Conservation (phyloP, 2,113 vertebrate species). For the Narcine bancroftii region DNA sequence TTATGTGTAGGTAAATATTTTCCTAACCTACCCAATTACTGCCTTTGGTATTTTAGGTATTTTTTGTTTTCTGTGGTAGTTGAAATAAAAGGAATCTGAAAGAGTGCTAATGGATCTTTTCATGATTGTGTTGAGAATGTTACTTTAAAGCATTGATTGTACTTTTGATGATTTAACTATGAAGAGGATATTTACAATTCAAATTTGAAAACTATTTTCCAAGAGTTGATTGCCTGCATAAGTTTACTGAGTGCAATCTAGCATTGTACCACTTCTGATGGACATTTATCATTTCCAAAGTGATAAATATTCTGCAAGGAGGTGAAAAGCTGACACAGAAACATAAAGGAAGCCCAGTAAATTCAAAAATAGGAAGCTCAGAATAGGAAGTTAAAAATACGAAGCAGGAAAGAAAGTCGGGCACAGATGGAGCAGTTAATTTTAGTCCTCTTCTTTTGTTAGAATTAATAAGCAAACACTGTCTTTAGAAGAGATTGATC, state of each 20-base stretch:
- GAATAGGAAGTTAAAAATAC: conserved; percentile 73
- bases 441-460: conserved; percentile 53
- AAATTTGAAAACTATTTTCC: neutral
- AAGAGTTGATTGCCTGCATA: conserved; percentile 25
- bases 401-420: conserved; percentile 61
- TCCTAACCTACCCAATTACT: neutral
- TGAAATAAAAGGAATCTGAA: neutral
- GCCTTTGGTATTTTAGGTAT: conserved; percentile 1
- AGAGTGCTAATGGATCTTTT: neutral
- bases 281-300: neutral
- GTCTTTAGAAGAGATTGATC: conserved; percentile 46
- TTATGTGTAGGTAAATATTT: neutral
- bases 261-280: neutral
- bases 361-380: conserved; percentile 64
- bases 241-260: neutral
- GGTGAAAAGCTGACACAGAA: conserved; percentile 57
- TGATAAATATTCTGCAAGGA: conserved; percentile 24
- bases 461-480: conserved; percentile 57
- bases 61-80: neutral
- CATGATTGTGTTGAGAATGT: conserved; percentile 20
- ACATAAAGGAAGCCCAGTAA: conserved; percentile 61
- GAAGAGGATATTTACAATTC: conserved; percentile 29
- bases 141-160: neutral
- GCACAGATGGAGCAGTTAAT: conserved; percentile 48
- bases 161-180: conserved; percentile 26